phyloP scores from a whole-genome alignment of 2,797 vertebrate species.

The Botia kubotai region DNA sequence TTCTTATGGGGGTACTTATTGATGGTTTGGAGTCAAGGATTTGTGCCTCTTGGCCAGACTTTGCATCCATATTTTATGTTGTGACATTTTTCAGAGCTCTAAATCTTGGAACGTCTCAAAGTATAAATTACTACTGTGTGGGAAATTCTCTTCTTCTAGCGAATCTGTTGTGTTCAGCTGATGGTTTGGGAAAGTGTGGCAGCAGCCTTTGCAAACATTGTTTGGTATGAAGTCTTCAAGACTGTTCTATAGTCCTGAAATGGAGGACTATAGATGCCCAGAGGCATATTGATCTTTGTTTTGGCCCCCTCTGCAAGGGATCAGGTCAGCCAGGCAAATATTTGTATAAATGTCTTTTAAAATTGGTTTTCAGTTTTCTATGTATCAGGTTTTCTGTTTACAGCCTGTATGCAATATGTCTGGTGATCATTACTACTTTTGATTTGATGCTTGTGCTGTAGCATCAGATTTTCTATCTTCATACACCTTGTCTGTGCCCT shows the following conservation, averaged over 20 bases:
- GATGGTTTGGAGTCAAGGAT: conserved; percentile 6
- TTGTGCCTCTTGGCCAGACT: background rate
- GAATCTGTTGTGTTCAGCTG: background rate
- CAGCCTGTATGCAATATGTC: conserved; percentile 68
- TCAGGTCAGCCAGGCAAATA: conserved; percentile 66
- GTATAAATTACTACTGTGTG: conserved; percentile 14
- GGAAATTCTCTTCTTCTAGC: background rate
- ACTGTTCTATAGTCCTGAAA: background rate
- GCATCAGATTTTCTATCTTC: conserved; percentile 10
- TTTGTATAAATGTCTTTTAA: conserved; percentile 71
- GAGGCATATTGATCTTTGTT: conserved; percentile 35
- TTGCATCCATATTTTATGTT: conserved; percentile 27
- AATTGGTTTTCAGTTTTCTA: conserved; percentile 67
- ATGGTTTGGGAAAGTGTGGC: background rate
- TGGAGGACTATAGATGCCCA: background rate
- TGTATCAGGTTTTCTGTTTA: conserved; percentile 71
- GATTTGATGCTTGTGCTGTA: conserved; percentile 65
- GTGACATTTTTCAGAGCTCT: conserved; percentile 20
- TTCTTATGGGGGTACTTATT: conserved; percentile 22
- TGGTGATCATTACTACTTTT: conserved; percentile 73
- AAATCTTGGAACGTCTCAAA: conserved; percentile 5
- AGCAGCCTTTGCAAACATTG: background rate
- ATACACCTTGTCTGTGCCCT: conserved; percentile 49
- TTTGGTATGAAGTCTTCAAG: background rate
- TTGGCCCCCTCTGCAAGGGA: background rate